These are phyloP conservation scores for Caenorhabditis sp. DNA, from an alignment of 2,888 invertebrate species.

Conservation along the genomic window DNA sequence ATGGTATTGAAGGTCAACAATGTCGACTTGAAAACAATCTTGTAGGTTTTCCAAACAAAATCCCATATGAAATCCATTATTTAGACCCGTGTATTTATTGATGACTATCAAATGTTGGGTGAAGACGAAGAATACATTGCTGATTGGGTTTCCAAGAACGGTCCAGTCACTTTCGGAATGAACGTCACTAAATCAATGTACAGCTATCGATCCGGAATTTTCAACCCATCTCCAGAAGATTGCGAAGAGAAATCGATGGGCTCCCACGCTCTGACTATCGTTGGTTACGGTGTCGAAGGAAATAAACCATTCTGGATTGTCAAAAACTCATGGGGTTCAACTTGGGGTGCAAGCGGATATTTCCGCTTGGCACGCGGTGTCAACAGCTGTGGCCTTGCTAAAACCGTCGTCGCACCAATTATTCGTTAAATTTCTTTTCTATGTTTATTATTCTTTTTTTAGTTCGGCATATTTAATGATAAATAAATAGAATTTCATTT, in stretches of 20 bases:
- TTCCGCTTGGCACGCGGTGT: constrained; percentile 59
- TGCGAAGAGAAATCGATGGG: constrained; percentile 50
- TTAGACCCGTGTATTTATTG: constrained; percentile 47
- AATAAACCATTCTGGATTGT: constrained; percentile 56
- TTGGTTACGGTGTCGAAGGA: constrained; percentile 59
- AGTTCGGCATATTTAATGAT: not conserved
- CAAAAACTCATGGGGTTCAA: constrained; percentile 63
- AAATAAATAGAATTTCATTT: too few species aligned
- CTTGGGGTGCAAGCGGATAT: constrained; percentile 56
- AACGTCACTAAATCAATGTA: constrained; percentile 61
- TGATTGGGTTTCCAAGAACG: constrained; percentile 58
- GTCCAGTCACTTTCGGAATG: constrained; percentile 64
- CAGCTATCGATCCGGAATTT: constrained; percentile 59
- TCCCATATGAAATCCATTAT: constrained; percentile 3
- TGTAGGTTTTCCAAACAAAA: not conserved
- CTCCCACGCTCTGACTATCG: constrained; percentile 60
- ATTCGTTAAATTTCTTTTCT: constrained; percentile 31
- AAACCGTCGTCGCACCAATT: constrained; percentile 45
- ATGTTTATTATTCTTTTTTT: not conserved
- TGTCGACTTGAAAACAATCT: constrained; percentile 29
- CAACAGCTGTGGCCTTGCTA: constrained; percentile 59
- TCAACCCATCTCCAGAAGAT: constrained; percentile 53
- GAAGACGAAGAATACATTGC: constrained; percentile 58
- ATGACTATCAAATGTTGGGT: constrained; percentile 37
- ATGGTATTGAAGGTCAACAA: constrained; percentile 37